Base-by-base conservation (phyloP, 1,140 invertebrate genomes). In the Drosophila teissieri region DNA sequence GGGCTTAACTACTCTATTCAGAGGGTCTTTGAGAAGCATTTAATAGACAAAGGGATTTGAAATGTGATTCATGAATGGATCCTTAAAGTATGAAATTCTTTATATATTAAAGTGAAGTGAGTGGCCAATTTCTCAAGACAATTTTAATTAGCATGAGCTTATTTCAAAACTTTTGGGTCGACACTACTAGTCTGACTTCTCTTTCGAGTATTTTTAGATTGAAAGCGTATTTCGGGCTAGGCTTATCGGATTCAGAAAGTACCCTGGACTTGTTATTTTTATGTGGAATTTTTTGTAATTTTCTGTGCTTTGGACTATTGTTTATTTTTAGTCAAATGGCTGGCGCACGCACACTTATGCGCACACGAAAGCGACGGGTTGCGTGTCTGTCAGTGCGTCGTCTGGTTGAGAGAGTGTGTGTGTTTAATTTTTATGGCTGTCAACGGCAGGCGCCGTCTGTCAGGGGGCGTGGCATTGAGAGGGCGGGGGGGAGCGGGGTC, bases 321-420 rank as follows among this genome's bases (percentile, higher is more conserved):
- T 89, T 89, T 88, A 89, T 78, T 82, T 83, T 79, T 68, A 88
- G 79, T 69, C 60, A 75, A 78, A 73, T 67, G 75, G 58, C 73
- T 39, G 54, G 31, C 42, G 15, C 77, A 68, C 62, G 72, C 75
- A 70, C 40, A 75, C 36, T 36, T 40, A 6, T 15, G 44, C 45
- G 54, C 31, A 51, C 68, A 52, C 67, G 46, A 42, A 53, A 51
- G 53, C 72, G 78, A 75, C 73, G 72, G 73, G 72, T 75, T 64
- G 57, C 62, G 73, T 68, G 57, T 60, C 52, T 63, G 57, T 42
- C 44, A 55, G 55, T 19, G 36, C 64, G 72, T 44, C 64, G 72
- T 44, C 42, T 39, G 19, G 46, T 19, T 64, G 19, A 10, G 17
- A 65, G 27, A 1, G 46, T 39, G 49, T 75, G 65, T 70, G 36